phyloP scores from a whole-genome alignment of 2,888 invertebrate genomes.

The Arrhopalites spinosus region DNA sequence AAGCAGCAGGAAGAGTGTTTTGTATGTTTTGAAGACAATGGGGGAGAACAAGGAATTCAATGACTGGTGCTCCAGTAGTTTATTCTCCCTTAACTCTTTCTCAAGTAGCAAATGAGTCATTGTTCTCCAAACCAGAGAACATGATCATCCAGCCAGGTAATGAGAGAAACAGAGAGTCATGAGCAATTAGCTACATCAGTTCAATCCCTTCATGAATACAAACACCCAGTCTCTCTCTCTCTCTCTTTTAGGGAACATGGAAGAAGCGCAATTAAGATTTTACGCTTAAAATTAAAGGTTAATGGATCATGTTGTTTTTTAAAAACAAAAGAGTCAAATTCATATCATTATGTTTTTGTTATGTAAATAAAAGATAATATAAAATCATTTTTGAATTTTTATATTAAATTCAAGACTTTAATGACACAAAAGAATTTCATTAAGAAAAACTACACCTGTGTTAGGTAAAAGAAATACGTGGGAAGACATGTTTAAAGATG shows the following conservation, averaged over 20 bases:
- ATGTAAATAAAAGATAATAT: no score
- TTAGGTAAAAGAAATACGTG: no score
- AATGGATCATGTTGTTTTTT: slow-evolving; percentile 13
- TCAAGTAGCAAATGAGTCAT: slow-evolving; percentile 27
- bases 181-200: slow-evolving; percentile 8
- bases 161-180: slow-evolving; percentile 14
- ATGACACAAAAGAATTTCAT: no score
- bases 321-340: no score
- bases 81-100: background rate
- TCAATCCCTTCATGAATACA: no score
- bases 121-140: slow-evolving; percentile 2
- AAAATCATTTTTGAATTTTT: no score
- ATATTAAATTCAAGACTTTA: no score
- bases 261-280: slow-evolving; percentile 14
- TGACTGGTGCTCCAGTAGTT: slow-evolving; percentile 23
- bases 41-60: slow-evolving; percentile 16
- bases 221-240: no score
- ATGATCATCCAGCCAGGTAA: slow-evolving; percentile 16
- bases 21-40: background rate
- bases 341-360: no score
- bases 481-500: no score
- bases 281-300: slow-evolving; percentile 6
- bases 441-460: no score
- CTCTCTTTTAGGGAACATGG: no score
- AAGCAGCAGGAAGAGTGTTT: background rate